Conservation (phyloP, 2,797 vertebrate genomes). For the Alectoris magna region DNA sequence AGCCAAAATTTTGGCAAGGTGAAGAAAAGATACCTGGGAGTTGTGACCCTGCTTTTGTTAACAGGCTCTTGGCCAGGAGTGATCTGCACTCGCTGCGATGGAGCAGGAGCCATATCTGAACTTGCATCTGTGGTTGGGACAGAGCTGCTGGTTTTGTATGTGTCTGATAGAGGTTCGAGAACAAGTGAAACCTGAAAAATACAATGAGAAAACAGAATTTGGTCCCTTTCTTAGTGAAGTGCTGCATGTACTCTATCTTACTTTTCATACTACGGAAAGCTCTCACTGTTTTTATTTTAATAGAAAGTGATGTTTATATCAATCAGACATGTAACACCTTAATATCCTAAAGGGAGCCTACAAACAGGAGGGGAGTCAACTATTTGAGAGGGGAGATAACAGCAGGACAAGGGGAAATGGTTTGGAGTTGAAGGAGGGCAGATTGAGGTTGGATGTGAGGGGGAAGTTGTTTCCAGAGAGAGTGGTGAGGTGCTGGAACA, state of each 20-base stretch:
- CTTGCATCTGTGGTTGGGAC: conserved; percentile 75
- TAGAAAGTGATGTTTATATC: background rate
- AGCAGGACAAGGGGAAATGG: no score
- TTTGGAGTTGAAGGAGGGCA: no score
- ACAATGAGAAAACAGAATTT: background rate
- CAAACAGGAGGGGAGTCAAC: no score
- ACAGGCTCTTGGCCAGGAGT: conserved; percentile 71
- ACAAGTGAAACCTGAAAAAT: conserved; percentile 85
- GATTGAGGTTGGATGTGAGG: no score
- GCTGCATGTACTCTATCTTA: background rate
- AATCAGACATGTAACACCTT: background rate
- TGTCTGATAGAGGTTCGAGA: conserved; percentile 89
- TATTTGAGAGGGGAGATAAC: no score
- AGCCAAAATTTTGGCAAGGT: background rate
- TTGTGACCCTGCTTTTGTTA: conserved; percentile 73
- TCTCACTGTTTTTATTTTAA: background rate
- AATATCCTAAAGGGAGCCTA: no score
- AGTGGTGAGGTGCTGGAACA: no score
- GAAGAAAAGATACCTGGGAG: conserved; percentile 81
- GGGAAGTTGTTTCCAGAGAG: no score
- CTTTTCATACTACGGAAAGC: accelerated
- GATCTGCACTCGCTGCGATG: conserved; percentile 37
- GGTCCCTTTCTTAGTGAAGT: accelerated
- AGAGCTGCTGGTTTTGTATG: conserved; percentile 83
- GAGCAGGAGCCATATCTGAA: conserved; percentile 52